phyloP scores from a whole-genome alignment of 2,113 vertebrate genomes.

The Daubentonia madagascariensis region DNA sequence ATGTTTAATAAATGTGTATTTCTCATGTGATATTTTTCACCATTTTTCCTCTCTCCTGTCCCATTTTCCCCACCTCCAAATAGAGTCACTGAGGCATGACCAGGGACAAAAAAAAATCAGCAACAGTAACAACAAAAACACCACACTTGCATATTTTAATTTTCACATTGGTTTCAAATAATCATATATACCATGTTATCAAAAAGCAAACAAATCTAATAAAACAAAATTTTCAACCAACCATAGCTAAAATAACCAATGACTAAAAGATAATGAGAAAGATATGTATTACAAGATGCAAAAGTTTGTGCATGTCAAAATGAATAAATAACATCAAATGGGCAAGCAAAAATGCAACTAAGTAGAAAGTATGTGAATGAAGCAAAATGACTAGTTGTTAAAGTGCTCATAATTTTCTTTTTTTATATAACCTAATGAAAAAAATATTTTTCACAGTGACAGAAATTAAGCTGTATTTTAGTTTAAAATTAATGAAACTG shows the following conservation, averaged over 20 bases:
- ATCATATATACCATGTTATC: neutral
- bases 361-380: neutral
- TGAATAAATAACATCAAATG: neutral
- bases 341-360: neutral
- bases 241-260: neutral
- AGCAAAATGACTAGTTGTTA: neutral
- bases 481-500: neutral
- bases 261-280: neutral
- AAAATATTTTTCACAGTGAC: neutral
- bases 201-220: neutral
- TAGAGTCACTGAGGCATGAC: neutral
- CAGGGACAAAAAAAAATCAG: neutral
- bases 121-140: neutral
- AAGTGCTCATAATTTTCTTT: neutral
- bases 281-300: neutral
- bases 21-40: neutral
- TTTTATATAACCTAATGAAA: neutral
- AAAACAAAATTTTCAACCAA: neutral
- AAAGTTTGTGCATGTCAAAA: neutral
- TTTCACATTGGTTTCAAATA: conserved; percentile 12
- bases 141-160: neutral
- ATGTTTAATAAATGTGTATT: neutral
- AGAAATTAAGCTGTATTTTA: neutral
- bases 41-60: neutral
- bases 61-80: neutral